Evolutionary conservation across 1,140 invertebrate species (phyloP), one percentile per base, ranked within the genome.

Genomic region (Drosophila guanche): DNA sequence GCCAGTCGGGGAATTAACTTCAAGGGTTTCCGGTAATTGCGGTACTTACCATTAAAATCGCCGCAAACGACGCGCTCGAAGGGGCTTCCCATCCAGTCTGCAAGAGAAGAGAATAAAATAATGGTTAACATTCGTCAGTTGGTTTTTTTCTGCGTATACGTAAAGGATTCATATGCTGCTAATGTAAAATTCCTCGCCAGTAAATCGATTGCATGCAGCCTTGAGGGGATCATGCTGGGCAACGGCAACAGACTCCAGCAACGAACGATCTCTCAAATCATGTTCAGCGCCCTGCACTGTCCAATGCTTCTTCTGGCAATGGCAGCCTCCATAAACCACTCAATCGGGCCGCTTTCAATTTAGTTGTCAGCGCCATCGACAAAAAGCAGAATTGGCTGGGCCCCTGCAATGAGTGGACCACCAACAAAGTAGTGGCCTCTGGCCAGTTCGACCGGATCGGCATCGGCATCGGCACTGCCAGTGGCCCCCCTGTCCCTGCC

Each of bases 51-150:
- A 93, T 94, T 94, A 90, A 95, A 96, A 95, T 96, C 95, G 95
- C 96, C 96, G 94, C 96, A 97, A 91, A 97, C 95, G 92, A 97
- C 96, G 93, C 96, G 94, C 93, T 97, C 96, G 92, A 96, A 97
- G 76, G 96, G 96, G 93, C 95, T 91, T 76, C 91, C 96, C 95
- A 97, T 97, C 96, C 96, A 97, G 94, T 97, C 96, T 97, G 95
- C 93, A 92, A 92, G 73, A 89, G 90, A 92, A 84, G 86, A 65
- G 73, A 92, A 79, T 89, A 55, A 74, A 42, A 51, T 57, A 25
- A 45, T 27, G 27, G 61, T 76, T 66, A 80, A 23, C 23, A 72
- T 79, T 63, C 22, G 55, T 37, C 25, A 57, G 53, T 73, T 48
- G 25, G 33, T 14, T 29, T 29, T 29, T 22, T 60, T 51, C 55